phyloP scores from a whole-genome alignment of 2,113 vertebrate species.

The Burhinus bistriatus region DNA sequence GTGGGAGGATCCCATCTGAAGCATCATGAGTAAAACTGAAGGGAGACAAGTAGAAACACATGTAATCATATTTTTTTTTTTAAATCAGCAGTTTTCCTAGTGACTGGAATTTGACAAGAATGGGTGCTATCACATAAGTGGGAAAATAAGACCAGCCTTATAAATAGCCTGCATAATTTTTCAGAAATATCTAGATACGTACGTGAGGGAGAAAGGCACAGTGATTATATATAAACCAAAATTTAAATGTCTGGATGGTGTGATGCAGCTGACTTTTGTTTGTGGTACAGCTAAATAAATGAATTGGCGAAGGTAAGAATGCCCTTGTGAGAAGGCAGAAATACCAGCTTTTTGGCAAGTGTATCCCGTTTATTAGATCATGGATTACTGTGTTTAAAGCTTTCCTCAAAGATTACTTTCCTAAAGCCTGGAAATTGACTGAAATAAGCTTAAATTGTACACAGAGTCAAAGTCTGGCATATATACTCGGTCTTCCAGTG shows the following conservation, averaged over 20 bases:
- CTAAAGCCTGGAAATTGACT: neutral
- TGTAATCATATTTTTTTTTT: neutral
- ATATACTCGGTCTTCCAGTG: neutral
- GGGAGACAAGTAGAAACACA: neutral
- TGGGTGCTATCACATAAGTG: neutral
- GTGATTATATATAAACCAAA: neutral
- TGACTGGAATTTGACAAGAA: neutral
- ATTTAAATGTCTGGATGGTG: neutral
- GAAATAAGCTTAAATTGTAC: neutral
- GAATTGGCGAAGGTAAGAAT: neutral
- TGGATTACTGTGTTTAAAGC: neutral
- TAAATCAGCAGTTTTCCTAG: neutral
- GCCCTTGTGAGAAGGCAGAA: neutral
- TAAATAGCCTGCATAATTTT: neutral
- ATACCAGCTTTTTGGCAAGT: neutral
- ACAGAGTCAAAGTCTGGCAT: neutral
- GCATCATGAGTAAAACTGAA: too few species aligned
- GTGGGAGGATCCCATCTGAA: too few species aligned
- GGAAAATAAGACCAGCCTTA: neutral
- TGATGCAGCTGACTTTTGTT: neutral
- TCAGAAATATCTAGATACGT: rapidly evolving
- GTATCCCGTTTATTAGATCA: neutral
- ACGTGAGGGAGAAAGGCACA: neutral
- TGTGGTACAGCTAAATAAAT: neutral
- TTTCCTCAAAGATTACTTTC: neutral